Evolutionary conservation across 2,888 invertebrate genomes (phyloP).

Genomic region (Chaetoderma sp.): DNA sequence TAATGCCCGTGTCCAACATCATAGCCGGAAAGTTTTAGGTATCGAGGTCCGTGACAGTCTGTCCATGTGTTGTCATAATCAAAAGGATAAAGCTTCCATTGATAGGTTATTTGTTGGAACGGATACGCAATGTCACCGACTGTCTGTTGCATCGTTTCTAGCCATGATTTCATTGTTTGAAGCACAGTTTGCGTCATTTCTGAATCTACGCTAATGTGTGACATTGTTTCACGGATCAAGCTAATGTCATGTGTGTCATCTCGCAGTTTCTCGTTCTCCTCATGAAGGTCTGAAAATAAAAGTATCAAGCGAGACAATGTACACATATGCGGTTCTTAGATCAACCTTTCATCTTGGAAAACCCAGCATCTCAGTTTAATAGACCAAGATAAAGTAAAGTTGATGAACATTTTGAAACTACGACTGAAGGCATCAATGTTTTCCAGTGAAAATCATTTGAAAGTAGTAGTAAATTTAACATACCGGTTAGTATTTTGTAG

Average conservation of each 20-base stretch:
- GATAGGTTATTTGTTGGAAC: slow-evolving; percentile 1
- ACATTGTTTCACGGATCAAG: neutral
- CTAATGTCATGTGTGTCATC: neutral
- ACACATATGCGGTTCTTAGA: too few species aligned
- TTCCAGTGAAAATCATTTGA: too few species aligned
- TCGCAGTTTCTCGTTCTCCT: neutral
- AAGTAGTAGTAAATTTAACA: too few species aligned
- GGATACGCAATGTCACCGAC: neutral
- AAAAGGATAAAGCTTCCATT: slow-evolving; percentile 8
- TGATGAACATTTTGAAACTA: too few species aligned
- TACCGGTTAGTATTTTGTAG: too few species aligned
- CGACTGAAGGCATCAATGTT: too few species aligned
- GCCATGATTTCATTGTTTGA: neutral
- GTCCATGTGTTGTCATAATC: slow-evolving; percentile 8
- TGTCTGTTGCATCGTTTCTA: neutral
- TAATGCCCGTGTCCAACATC: slow-evolving; percentile 28
- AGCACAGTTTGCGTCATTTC: neutral
- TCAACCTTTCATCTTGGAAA: too few species aligned
- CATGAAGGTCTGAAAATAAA: neutral
- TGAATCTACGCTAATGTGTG: neutral
- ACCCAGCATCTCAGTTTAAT: too few species aligned
- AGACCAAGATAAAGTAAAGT: too few species aligned
- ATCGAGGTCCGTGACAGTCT: slow-evolving; percentile 2
- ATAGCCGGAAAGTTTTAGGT: neutral
- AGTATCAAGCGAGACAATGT: too few species aligned